A percentile compares a stretch with the other conserved stretches of the same genome.
Conservation (phyloP, 37 sponge, comb jelly and placozoan species). For the Ianthella basta region DNA sequence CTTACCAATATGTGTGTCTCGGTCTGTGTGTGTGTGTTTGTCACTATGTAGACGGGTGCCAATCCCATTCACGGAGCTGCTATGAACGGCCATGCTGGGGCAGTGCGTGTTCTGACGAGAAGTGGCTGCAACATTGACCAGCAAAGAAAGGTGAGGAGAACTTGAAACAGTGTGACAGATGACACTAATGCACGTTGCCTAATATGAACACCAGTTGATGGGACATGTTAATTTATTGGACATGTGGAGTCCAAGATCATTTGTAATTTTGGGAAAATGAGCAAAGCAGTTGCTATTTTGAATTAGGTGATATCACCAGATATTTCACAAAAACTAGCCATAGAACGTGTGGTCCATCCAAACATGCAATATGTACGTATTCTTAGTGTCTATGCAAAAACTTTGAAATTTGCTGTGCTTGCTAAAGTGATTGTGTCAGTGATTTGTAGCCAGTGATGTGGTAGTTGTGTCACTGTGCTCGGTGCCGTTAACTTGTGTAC, state of each 20-base stretch:
- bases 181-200: neutral
- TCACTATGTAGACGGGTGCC: conserved; percentile 51
- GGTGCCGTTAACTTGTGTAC: neutral
- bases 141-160: conserved; percentile 46
- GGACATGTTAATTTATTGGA: neutral
- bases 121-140: conserved; percentile 53
- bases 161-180: neutral
- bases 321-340: too few species aligned
- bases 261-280: too few species aligned
- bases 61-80: conserved; percentile 77
- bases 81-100: conserved; percentile 62
- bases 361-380: too few species aligned
- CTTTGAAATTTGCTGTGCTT: too few species aligned
- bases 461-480: too few species aligned
- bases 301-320: too few species aligned
- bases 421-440: too few species aligned
- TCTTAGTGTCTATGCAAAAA: too few species aligned
- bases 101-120: conserved; percentile 42
- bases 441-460: too few species aligned
- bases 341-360: too few species aligned
- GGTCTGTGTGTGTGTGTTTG: conserved; percentile 24
- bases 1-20: neutral
- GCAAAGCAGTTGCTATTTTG: too few species aligned
- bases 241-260: too few species aligned
- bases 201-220: neutral